Evolutionary conservation across 2,113 vertebrate genomes (phyloP).

Genomic region (Sinocyclocheilus maitianheensis): DNA sequence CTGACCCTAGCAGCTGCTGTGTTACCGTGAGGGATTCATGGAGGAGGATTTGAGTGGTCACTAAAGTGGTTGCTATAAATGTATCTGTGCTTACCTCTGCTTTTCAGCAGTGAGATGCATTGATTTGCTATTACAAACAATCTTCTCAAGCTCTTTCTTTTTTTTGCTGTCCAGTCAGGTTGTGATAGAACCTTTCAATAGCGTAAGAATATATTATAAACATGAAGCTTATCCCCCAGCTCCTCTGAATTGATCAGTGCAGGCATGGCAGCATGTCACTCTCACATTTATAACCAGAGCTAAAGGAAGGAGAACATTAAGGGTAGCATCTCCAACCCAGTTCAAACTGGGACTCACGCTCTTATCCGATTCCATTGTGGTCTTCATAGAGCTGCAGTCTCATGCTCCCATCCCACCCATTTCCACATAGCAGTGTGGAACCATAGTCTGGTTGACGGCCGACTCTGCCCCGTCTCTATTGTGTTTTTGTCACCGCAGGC

Average conservation of each 20-base stretch:
- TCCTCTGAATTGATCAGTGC: conserved; percentile 35
- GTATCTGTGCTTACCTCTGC: conserved; percentile 50
- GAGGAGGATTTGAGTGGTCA: conserved; percentile 45
- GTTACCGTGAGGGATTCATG: conserved; percentile 44
- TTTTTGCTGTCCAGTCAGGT: conserved; percentile 42
- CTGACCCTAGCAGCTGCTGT: conserved; percentile 37
- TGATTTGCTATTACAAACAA: conserved; percentile 47
- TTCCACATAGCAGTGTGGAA: conserved; percentile 67
- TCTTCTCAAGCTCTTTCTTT: conserved; percentile 47
- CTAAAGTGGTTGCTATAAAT: conserved; percentile 41
- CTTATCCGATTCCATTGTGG: conserved; percentile 38
- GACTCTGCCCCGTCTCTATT: conserved; percentile 74
- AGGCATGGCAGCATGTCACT: conserved; percentile 49
- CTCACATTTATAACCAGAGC: conserved; percentile 25
- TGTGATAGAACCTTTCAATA: conserved; percentile 33
- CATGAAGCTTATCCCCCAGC: conserved; percentile 44
- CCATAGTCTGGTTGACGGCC: conserved; percentile 56
- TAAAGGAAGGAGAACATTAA: not conserved
- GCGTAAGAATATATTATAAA: conserved; percentile 30
- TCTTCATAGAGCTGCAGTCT: conserved; percentile 47
- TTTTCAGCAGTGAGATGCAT: conserved; percentile 52
- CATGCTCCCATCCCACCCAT: conserved; percentile 55
- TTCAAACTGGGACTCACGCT: conserved; percentile 39
- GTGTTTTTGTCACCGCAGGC: conserved; percentile 80
- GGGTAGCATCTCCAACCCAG: conserved; percentile 2